Conservation (phyloP, 2,113 vertebrate species). For the Podilymbus podiceps region DNA sequence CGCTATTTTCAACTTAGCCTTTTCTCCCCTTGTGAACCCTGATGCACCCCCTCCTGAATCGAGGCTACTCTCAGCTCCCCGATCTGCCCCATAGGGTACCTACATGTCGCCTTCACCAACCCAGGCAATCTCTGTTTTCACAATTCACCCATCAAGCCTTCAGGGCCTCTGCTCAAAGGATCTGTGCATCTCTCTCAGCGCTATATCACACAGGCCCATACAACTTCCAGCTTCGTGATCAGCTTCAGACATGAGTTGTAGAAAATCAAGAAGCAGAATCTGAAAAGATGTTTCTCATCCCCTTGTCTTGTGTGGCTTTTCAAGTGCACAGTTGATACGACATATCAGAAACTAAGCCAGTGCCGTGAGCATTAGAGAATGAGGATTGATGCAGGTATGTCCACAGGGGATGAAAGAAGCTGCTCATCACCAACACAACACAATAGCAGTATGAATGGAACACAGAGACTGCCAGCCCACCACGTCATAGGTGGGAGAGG, state of each 20-base stretch:
- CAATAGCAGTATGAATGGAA: neutral
- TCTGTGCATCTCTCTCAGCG: neutral
- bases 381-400: neutral
- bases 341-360: neutral
- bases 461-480: neutral
- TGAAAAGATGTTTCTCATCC: neutral
- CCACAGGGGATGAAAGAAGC: neutral
- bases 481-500: neutral
- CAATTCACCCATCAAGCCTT: neutral
- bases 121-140: neutral
- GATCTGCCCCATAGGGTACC: neutral
- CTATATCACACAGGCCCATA: neutral
- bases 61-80: neutral
- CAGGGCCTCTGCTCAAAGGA: neutral
- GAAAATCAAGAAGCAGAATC: neutral
- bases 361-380: neutral
- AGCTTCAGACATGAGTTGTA: neutral
- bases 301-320: neutral
- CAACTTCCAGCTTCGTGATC: neutral
- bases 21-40: neutral
- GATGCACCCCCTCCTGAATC: neutral
- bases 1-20: neutral
- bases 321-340: neutral
- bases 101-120: neutral
- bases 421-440: neutral